These are phyloP conservation scores for Achlya flavicornis DNA, from an alignment of 2,888 invertebrate species.

Conservation along the genomic window DNA sequence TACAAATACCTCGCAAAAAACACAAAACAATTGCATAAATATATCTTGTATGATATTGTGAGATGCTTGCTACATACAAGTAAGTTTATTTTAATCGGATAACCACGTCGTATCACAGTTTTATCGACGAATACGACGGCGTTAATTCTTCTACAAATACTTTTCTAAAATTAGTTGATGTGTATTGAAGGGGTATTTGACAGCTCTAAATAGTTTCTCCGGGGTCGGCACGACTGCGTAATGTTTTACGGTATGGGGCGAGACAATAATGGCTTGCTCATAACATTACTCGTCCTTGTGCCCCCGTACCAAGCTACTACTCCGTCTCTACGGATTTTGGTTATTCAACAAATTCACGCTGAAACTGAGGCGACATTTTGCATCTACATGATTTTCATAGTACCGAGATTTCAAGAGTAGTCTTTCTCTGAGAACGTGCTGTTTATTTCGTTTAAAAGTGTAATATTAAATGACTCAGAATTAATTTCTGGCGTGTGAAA, in stretches of 20 bases:
- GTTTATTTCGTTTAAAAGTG: constrained; percentile 63
- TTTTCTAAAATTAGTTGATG: neutral
- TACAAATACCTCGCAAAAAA: neutral
- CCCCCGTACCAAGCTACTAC: constrained; percentile 68
- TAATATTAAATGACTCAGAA: constrained; percentile 58
- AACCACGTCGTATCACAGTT: neutral
- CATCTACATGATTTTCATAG: constrained; percentile 40
- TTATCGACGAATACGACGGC: neutral
- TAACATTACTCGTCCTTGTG: constrained; percentile 82
- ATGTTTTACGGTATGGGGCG: constrained; percentile 84
- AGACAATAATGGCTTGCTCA: constrained; percentile 84
- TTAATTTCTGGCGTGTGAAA: constrained; percentile 56
- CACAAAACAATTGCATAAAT: neutral
- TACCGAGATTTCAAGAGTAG: constrained; percentile 63
- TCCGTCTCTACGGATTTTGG: constrained; percentile 56
- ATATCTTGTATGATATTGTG: neutral
- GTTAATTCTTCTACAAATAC: neutral
- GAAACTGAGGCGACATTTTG: constrained; percentile 30
- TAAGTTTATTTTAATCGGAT: neutral
- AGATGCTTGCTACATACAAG: neutral
- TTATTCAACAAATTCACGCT: constrained; percentile 34
- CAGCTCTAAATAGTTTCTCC: constrained; percentile 69
- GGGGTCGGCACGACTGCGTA: constrained; percentile 77
- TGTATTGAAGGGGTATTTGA: constrained; percentile 49
- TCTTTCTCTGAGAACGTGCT: constrained; percentile 58